Conservation (phyloP, 92 coral and sea anemone species). For the Bergia puertoricense region DNA sequence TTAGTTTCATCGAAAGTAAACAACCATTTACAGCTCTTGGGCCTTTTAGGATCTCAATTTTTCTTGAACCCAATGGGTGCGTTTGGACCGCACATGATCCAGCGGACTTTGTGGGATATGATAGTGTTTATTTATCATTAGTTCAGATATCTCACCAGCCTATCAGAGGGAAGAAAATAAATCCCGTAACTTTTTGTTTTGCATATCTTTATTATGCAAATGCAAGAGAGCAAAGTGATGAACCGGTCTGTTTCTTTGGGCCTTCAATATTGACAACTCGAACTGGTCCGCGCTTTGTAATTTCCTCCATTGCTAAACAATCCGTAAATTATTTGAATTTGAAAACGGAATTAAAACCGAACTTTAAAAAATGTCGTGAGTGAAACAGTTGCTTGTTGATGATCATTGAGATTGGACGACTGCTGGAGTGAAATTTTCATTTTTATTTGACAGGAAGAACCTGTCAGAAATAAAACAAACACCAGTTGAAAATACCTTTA, state of each 20-base stretch:
- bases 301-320: no score
- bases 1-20: background rate
- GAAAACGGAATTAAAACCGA: background rate
- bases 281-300: background rate
- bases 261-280: background rate
- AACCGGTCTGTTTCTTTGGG: background rate
- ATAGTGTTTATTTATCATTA: no score
- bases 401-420: background rate
- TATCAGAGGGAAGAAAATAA: no score
- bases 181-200: no score
- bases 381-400: no score
- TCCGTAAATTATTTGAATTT: background rate
- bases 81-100: background rate
- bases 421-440: background rate
- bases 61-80: background rate
- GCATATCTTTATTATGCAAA: no score
- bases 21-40: background rate
- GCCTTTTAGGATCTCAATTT: no score
- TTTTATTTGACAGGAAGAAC: background rate
- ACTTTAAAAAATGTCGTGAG: background rate
- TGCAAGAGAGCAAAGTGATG: background rate
- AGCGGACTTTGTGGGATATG: no score
- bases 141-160: no score
- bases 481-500: background rate
- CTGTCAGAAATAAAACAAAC: background rate